Evolutionary conservation across 2,888 invertebrate genomes (phyloP).

Genomic region (Rosalia funebris): DNA sequence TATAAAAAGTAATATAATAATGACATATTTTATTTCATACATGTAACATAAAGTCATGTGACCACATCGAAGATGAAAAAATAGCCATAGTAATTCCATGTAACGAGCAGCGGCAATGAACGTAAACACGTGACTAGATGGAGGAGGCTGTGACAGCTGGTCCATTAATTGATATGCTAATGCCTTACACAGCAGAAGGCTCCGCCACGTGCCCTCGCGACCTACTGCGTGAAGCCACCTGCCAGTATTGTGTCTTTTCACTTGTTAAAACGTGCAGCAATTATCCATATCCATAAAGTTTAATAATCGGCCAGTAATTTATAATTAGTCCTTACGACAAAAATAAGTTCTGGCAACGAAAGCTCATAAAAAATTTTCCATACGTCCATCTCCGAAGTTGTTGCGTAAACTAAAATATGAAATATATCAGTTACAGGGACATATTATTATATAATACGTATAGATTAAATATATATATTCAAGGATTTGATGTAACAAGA

Average conservation of each 20-base stretch:
- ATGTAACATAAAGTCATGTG: too few species aligned
- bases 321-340: too few species aligned
- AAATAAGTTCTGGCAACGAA: background rate
- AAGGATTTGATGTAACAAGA: too few species aligned
- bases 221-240: constrained; percentile 20
- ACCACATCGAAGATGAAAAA: background rate
- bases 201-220: constrained; percentile 48
- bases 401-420: too few species aligned
- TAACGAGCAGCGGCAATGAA: background rate
- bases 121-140: constrained; percentile 59
- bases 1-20: too few species aligned
- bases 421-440: too few species aligned
- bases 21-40: too few species aligned
- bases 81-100: background rate
- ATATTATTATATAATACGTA: too few species aligned
- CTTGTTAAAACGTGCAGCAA: constrained; percentile 11
- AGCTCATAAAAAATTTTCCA: background rate
- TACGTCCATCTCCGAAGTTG: too few species aligned
- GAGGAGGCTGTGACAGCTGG: constrained; percentile 64
- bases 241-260: constrained; percentile 8
- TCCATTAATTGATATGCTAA: constrained; percentile 60
- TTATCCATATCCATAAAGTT: background rate
- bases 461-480: too few species aligned
- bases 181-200: constrained; percentile 51
- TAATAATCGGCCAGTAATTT: background rate